Evolutionary conservation across 2,888 invertebrate genomes (phyloP).

Genomic region (Morpho achilles): DNA sequence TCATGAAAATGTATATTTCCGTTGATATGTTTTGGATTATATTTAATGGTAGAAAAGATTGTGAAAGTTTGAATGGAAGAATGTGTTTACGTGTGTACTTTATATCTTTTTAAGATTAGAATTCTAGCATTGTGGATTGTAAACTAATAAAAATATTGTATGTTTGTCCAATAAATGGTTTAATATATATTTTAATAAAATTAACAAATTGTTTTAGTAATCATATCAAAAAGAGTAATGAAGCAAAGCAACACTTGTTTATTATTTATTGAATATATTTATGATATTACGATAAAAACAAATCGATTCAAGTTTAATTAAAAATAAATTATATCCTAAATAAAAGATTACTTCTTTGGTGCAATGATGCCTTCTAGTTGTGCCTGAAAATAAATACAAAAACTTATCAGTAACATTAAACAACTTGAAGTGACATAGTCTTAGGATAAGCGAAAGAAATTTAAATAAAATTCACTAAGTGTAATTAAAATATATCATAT

Average conservation of each 20-base stretch:
- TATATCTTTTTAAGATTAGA: slow-evolving; percentile 71
- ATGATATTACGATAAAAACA: too few species aligned
- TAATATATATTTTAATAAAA: slow-evolving; percentile 79
- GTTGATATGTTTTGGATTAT: slow-evolving; percentile 44
- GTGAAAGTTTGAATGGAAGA: slow-evolving; percentile 50
- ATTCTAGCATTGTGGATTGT: slow-evolving; percentile 69
- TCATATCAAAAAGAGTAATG: too few species aligned
- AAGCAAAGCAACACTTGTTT: too few species aligned
- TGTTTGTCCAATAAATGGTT: slow-evolving; percentile 79
- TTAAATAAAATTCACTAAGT: too few species aligned
- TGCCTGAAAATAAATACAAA: slow-evolving; percentile 77
- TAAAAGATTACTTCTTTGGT: slow-evolving; percentile 87
- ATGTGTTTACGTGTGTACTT: slow-evolving; percentile 62
- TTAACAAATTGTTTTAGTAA: slow-evolving; percentile 43
- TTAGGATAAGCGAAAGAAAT: neutral
- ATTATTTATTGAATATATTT: neutral
- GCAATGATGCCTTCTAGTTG: slow-evolving; percentile 97
- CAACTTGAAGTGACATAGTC: neutral
- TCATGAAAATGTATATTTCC: slow-evolving; percentile 51
- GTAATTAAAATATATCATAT: too few species aligned
- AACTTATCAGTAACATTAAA: neutral
- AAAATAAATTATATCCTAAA: slow-evolving; percentile 1
- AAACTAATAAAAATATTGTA: slow-evolving; percentile 78
- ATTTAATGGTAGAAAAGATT: slow-evolving; percentile 37
- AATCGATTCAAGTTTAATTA: too few species aligned